These are phyloP conservation scores for Octonoba sinensis DNA, from an alignment of 2,888 invertebrate genomes.

Conservation along the genomic window DNA sequence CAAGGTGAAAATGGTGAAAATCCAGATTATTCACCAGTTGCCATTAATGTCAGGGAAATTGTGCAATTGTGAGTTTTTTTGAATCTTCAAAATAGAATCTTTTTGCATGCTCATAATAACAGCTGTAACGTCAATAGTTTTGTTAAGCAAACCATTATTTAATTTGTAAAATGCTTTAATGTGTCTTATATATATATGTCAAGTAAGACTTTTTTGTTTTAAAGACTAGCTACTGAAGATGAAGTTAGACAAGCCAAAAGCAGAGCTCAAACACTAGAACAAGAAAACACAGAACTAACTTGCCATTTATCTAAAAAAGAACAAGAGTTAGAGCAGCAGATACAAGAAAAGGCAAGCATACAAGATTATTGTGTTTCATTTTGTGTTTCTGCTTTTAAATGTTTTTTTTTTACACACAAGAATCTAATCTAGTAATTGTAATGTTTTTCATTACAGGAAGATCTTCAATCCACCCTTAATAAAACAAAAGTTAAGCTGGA, in stretches of 20 bases:
- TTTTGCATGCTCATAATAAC: background rate
- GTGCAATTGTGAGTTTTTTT: conserved; percentile 78
- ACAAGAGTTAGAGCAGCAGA: conserved; percentile 88
- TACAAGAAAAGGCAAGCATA: conserved; percentile 81
- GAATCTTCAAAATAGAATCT: conserved; percentile 3
- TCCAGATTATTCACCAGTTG: conserved; percentile 86
- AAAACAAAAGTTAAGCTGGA: conserved; percentile 89
- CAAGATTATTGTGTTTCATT: background rate
- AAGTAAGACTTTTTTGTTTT: no score
- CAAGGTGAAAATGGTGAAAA: conserved; percentile 82
- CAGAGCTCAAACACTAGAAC: conserved; percentile 88
- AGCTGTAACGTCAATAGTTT: background rate
- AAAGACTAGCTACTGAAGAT: conserved; percentile 88
- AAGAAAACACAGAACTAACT: conserved; percentile 88
- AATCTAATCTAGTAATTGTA: conserved; percentile 1
- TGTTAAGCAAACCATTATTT: background rate
- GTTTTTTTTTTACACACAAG: background rate
- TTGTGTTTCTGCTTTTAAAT: no score
- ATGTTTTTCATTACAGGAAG: conserved; percentile 76
- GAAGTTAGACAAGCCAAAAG: conserved; percentile 88
- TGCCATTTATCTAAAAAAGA: conserved; percentile 90
- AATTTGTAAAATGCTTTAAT: background rate
- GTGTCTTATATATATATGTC: background rate
- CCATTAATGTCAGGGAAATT: conserved; percentile 91
- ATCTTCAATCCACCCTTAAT: conserved; percentile 84